Conservation (phyloP, 2,888 invertebrate species). For the Ernsta delagoae region DNA sequence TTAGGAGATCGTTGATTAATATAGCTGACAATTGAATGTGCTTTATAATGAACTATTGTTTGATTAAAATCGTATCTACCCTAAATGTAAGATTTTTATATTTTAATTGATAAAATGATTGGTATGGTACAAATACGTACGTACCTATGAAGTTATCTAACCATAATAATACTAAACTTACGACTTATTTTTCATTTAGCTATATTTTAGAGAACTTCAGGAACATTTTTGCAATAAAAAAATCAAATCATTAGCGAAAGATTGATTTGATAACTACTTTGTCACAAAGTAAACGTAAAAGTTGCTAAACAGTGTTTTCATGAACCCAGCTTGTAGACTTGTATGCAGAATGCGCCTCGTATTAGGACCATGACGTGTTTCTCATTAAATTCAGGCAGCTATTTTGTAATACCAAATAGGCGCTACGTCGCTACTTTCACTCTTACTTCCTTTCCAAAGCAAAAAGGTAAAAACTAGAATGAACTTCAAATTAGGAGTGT, state of each 20-base stretch:
- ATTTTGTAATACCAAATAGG: slow-evolving; percentile 16
- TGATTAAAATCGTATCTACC: not conserved
- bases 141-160: too few relatives aligned
- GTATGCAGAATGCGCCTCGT: slow-evolving; percentile 23
- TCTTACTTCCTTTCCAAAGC: not conserved
- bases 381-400: slow-evolving; percentile 24
- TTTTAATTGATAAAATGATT: too few relatives aligned
- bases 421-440: slow-evolving; percentile 9
- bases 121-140: too few relatives aligned
- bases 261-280: too few relatives aligned
- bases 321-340: not conserved
- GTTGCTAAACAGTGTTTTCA: not conserved
- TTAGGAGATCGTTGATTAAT: not conserved
- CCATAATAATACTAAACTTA: too few relatives aligned
- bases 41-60: slow-evolving; percentile 1
- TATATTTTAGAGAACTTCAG: too few relatives aligned
- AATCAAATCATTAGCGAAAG: too few relatives aligned
- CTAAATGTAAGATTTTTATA: not conserved
- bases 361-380: slow-evolving; percentile 31
- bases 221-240: too few relatives aligned
- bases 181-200: too few relatives aligned
- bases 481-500: too few relatives aligned
- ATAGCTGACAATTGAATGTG: not conserved
- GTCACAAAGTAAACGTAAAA: too few relatives aligned
- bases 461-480: too few relatives aligned